These are phyloP conservation scores for Hydractinia symbiolongicarpus DNA, from an alignment of 30 jellyfish, hydroid and myxozoan genomes.

Conservation along the genomic window DNA sequence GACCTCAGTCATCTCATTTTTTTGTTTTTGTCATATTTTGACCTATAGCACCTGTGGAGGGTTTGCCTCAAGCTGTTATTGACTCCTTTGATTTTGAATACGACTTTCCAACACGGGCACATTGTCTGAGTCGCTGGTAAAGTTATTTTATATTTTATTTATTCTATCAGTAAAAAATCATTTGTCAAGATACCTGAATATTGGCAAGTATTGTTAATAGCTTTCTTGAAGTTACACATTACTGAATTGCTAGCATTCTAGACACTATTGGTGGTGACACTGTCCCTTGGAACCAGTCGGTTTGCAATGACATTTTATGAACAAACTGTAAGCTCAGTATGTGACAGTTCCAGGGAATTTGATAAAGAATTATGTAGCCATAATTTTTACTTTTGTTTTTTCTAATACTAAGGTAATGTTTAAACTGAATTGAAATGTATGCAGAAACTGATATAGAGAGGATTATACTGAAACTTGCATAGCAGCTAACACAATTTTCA, in stretches of 20 bases:
- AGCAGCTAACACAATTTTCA: not conserved
- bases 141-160: not conserved
- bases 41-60: constrained; percentile 31
- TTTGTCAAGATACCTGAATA: not conserved
- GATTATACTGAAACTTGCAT: not conserved
- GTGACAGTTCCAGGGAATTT: too few relatives aligned
- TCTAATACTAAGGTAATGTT: too few relatives aligned
- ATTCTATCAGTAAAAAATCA: constrained; percentile 15
- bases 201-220: not conserved
- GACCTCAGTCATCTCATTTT: not conserved
- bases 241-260: not conserved
- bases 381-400: too few relatives aligned
- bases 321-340: too few relatives aligned
- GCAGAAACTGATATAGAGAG: too few relatives aligned
- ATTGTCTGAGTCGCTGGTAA: constrained; percentile 83
- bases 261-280: too few relatives aligned
- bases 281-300: too few relatives aligned
- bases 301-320: too few relatives aligned
- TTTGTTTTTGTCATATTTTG: not conserved
- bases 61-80: constrained; percentile 46
- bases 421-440: too few relatives aligned
- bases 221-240: not conserved
- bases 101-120: constrained; percentile 85
- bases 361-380: too few relatives aligned
- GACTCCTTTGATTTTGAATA: constrained; percentile 61